Evolutionary conservation across 2,888 invertebrate genomes (phyloP).

Genomic region (Apodemia mormo): DNA sequence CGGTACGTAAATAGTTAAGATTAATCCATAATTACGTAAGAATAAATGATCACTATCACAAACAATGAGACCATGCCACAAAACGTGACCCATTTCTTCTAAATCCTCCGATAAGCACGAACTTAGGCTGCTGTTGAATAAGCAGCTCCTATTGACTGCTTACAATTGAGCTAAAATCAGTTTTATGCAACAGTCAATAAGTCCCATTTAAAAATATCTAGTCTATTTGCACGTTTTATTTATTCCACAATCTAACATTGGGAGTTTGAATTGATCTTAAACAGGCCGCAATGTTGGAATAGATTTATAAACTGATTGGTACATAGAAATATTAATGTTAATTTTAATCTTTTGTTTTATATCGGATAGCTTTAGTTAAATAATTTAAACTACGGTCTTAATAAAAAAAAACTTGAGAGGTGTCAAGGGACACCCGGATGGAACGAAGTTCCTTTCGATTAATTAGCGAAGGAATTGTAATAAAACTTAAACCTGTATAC

Average conservation of each 20-base stretch:
- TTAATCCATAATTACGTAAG: too few relatives aligned
- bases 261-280: constrained; percentile 7
- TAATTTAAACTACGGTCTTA: neutral
- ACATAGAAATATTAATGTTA: constrained; percentile 42
- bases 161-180: constrained; percentile 15
- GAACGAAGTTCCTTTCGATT: too few relatives aligned
- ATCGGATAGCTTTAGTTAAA: neutral
- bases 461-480: too few relatives aligned
- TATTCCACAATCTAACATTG: neutral
- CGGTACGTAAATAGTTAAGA: too few relatives aligned
- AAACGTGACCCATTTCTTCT: constrained; percentile 40
- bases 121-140: constrained; percentile 29
- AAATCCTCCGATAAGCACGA: constrained; percentile 36
- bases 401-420: too few relatives aligned
- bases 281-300: neutral
- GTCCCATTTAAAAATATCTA: neutral
- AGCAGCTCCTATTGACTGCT: constrained; percentile 23
- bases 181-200: neutral
- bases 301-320: constrained; percentile 11
- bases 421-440: too few relatives aligned
- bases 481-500: too few relatives aligned
- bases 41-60: constrained; percentile 6
- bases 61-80: constrained; percentile 23
- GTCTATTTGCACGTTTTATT: constrained; percentile 3
- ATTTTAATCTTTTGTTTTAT: neutral